Evolutionary conservation across 1,140 invertebrate genomes (phyloP).

Genomic region (Drosophila nikananu): DNA sequence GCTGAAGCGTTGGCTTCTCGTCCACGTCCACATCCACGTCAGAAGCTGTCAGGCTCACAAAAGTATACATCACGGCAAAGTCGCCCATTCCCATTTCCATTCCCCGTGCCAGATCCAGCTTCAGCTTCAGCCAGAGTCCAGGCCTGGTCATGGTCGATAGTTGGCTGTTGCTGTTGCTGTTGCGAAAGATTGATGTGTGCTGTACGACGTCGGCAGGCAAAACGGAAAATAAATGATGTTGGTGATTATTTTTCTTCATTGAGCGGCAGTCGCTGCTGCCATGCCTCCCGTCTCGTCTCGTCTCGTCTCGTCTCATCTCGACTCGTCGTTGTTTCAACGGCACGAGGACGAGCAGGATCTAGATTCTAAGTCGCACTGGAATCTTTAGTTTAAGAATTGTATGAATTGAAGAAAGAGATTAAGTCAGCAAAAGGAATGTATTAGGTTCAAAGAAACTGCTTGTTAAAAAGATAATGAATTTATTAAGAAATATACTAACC

Average conservation of each 20-base stretch:
- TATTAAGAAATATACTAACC: too few relatives aligned
- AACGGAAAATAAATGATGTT: slow-evolving; percentile 83
- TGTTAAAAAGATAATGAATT: too few relatives aligned
- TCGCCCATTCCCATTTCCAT: slow-evolving; percentile 16
- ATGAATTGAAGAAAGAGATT: too few relatives aligned
- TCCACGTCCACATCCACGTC: slow-evolving; percentile 51
- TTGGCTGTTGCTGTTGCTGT: slow-evolving; percentile 69
- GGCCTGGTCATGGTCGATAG: slow-evolving; percentile 74
- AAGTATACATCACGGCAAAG: slow-evolving; percentile 59
- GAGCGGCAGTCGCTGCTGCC: slow-evolving; percentile 56
- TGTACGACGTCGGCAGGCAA: slow-evolving; percentile 78
- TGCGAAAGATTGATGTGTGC: slow-evolving; percentile 80
- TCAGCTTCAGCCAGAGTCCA: slow-evolving; percentile 23
- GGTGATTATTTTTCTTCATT: slow-evolving; percentile 84
- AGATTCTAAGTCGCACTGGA: too few relatives aligned
- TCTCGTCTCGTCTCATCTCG: slow-evolving; percentile 3
- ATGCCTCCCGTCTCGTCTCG: not conserved
- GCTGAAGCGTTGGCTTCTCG: slow-evolving; percentile 31
- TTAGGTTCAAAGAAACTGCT: too few relatives aligned
- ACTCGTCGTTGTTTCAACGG: slow-evolving; percentile 71
- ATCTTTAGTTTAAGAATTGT: too few relatives aligned
- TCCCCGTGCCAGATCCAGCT: not conserved
- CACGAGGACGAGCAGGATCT: too few relatives aligned
- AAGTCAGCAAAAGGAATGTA: too few relatives aligned
- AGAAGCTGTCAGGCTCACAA: slow-evolving; percentile 72